Percentiles rank a stretch among this genome's conserved stretches.
phyloP scores from a whole-genome alignment of 2,113 vertebrate species.

The Circaetus cinerascens region DNA sequence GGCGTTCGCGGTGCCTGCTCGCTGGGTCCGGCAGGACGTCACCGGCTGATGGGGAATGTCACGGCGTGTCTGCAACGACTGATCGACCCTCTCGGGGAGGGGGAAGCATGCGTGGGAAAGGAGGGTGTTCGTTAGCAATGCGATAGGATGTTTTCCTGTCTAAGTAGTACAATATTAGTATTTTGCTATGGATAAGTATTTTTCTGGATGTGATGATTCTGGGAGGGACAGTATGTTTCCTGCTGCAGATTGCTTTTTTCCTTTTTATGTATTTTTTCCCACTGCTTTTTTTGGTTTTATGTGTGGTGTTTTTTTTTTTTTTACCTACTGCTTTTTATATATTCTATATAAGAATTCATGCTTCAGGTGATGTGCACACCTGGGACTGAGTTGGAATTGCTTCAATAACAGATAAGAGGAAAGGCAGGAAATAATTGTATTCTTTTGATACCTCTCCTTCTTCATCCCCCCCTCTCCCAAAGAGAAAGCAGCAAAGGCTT shows the following conservation, averaged over 20 bases:
- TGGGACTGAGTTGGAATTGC: background rate
- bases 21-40: background rate
- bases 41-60: background rate
- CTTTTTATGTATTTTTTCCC: background rate
- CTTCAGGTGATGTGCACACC: background rate
- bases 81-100: background rate
- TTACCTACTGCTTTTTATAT: background rate
- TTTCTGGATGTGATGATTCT: background rate
- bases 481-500: background rate
- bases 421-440: background rate
- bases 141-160: background rate
- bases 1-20: fast-evolving
- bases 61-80: fast-evolving
- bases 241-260: background rate
- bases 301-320: background rate
- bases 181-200: background rate
- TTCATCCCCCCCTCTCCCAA: no score
- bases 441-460: background rate
- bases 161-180: no score
- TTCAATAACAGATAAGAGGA: background rate
- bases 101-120: background rate
- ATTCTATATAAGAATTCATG: background rate
- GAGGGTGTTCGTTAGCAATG: background rate
- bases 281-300: background rate
- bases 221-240: background rate